Evolutionary conservation across 2,797 vertebrate species (phyloP).

Genomic region (Xenopus petersii): DNA sequence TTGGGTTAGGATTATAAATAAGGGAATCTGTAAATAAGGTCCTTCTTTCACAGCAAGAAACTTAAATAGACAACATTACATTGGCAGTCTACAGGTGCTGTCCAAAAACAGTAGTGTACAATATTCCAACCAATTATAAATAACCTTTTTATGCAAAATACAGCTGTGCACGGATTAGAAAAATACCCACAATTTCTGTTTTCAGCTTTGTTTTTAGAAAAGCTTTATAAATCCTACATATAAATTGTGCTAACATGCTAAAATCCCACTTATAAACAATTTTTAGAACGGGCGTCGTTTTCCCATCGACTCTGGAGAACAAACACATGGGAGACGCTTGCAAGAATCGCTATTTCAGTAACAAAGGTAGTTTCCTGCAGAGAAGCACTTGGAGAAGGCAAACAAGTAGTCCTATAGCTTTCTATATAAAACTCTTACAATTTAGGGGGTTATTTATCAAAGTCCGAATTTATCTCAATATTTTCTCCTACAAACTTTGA

Average conservation of each 20-base stretch:
- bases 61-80: conserved; percentile 77
- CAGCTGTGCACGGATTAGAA: conserved; percentile 99
- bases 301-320: conserved; percentile 66
- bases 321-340: conserved; percentile 69
- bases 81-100: conserved; percentile 75
- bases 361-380: conserved; percentile 64
- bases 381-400: conserved; percentile 57
- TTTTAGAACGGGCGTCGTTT: too few species aligned
- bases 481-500: too few species aligned
- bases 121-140: conserved; percentile 92
- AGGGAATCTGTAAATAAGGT: conserved; percentile 79
- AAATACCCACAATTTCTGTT: conserved; percentile 94
- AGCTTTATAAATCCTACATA: conserved; percentile 98
- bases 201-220: conserved; percentile 93
- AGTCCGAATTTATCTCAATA: too few species aligned
- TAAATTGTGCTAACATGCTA: conserved; percentile 91
- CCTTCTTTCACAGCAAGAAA: conserved; percentile 74
- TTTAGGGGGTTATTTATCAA: conserved; percentile 48
- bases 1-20: conserved; percentile 88
- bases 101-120: conserved; percentile 88
- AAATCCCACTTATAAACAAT: conserved; percentile 80
- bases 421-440: conserved; percentile 53
- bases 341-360: conserved; percentile 66
- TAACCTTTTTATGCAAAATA: conserved; percentile 94
- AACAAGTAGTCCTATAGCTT: conserved; percentile 53